Evolutionary conservation across 1,140 invertebrate genomes (phyloP).

Genomic region (Zaprionus tsacasi): DNA sequence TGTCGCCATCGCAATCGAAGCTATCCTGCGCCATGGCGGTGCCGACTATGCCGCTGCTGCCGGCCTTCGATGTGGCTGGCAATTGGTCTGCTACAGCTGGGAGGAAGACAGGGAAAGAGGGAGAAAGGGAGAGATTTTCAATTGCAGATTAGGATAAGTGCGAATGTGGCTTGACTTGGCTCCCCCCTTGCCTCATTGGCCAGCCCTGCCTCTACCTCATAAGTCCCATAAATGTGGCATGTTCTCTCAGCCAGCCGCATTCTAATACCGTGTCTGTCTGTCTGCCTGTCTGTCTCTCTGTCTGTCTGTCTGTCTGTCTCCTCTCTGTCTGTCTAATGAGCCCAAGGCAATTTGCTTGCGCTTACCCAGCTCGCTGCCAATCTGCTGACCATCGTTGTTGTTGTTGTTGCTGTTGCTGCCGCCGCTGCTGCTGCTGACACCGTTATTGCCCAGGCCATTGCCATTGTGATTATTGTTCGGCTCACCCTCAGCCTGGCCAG

Average conservation of each 20-base stretch:
- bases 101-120: neutral
- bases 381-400: constrained; percentile 76
- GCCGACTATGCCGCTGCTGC: constrained; percentile 4
- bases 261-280: constrained; percentile 37
- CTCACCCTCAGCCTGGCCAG: constrained; percentile 27
- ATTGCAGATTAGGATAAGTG: constrained; percentile 20
- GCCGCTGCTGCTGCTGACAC: constrained; percentile 51
- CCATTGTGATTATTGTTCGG: constrained; percentile 77
- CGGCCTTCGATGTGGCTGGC: constrained; percentile 34
- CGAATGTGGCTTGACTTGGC: neutral
- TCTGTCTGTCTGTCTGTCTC: neutral
- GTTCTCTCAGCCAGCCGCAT: constrained; percentile 14
- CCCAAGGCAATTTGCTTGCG: constrained; percentile 38
- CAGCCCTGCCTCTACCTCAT: neutral
- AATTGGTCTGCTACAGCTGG: constrained; percentile 33
- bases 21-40: constrained; percentile 60
- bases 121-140: constrained; percentile 17
- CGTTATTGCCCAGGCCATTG: constrained; percentile 52
- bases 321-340: constrained; percentile 34
- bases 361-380: constrained; percentile 66
- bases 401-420: constrained; percentile 65
- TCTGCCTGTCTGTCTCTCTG: no score
- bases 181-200: neutral
- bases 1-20: constrained; percentile 74
- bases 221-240: constrained; percentile 7